Evolutionary conservation across 2,113 vertebrate species (phyloP).

Genomic region (Pterocles orientalis): DNA sequence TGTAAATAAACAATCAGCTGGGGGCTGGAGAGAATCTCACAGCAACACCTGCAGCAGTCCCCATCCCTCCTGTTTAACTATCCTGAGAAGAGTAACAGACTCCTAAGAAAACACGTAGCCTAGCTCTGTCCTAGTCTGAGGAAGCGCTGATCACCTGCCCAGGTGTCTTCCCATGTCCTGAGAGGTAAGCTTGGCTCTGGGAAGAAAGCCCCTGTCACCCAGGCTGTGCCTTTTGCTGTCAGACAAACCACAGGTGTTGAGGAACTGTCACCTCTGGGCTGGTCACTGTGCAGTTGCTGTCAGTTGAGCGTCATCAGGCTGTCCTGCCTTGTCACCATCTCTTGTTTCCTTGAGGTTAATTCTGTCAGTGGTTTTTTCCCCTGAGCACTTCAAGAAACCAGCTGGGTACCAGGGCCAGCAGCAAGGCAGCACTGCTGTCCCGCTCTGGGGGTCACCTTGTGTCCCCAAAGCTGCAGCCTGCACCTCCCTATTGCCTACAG

Average conservation of each 20-base stretch:
- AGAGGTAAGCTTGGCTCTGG: not conserved
- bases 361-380: not conserved
- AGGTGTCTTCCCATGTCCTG: not conserved
- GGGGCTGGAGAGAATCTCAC: not conserved
- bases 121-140: not conserved
- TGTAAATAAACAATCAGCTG: not conserved
- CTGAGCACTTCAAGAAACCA: not conserved
- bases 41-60: not conserved
- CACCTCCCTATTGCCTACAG: not conserved
- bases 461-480: not conserved
- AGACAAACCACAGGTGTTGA: rapidly evolving
- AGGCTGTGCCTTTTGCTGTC: rapidly evolving
- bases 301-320: too few relatives aligned
- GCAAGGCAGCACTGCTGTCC: not conserved
- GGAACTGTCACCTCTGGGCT: not conserved
- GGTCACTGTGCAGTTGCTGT: too few relatives aligned
- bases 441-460: rapidly evolving
- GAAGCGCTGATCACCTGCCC: rapidly evolving
- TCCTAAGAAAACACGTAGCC: not conserved
- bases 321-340: not conserved
- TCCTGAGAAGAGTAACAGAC: too few relatives aligned
- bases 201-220: not conserved
- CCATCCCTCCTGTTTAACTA: not conserved
- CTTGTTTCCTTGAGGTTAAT: not conserved
- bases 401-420: not conserved